Evolutionary conservation across 2,888 invertebrate genomes (phyloP), one percentile per base, ranked within the genome.

Genomic region (Aphidoletes aphidimyza): DNA sequence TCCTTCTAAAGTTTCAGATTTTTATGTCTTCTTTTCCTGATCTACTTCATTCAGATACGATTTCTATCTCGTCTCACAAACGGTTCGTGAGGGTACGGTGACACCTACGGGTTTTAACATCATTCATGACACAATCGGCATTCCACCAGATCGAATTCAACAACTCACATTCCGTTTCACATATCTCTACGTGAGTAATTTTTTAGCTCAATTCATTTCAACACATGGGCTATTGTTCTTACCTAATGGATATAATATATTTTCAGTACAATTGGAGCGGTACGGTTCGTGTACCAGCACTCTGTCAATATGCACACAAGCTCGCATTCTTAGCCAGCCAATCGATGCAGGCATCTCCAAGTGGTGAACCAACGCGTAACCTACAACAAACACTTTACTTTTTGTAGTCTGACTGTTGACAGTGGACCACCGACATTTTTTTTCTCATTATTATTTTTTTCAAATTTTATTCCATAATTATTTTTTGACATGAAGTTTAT

Each of bases 221-320:
- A n/a, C n/a, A n/a, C n/a, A n/a, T n/a, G 42, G 14, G 42, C 14
- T 6, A 42, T 69, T 69, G 26, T 69, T 30, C 34, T 30, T 11
- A 6, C 42, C 42, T 9, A 42, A 42, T 42, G n/a, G n/a, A n/a
- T 42, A 42, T 42, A 42, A 9, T 6, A 26, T 98, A 98, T 88
- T 91, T 98, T 91, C 98, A 98, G 88, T 98, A 93, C 90, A 98
- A 98, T 90, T 98, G 96, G 94, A 94, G 94, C 49, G 95, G 94
- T 86, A 91, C 95, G 0, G 94, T 95, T 34, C 92, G 96, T 14
- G 98, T 98, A 2, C 98, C 98, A 0, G 95, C 97, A 0, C 97
- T 97, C 0, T 97, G 97, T 88, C 97, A 98, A 88, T 98, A 98
- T 89, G 98, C 98, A 0, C 98, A 98, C 89, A 98, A 98, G 88